Base-by-base conservation (phyloP, 2,888 invertebrate genomes). In the Andrena flavipes region DNA sequence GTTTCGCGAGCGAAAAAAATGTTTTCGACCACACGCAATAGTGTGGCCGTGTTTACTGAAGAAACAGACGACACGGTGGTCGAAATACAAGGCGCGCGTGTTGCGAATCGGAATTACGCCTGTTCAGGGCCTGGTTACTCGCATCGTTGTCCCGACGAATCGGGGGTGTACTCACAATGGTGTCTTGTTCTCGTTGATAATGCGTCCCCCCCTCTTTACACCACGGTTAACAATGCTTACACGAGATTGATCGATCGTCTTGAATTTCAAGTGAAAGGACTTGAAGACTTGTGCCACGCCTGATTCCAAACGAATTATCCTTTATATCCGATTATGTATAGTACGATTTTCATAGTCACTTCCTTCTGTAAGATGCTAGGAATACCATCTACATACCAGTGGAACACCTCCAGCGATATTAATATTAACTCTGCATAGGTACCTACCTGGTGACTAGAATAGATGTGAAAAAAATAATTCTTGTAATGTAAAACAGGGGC, bases 21-120 rank as follows among this genome's bases (percentile, higher is more conserved):
- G 78, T 76, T 84, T 84, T 82, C 76, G 88, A 67, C 88, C 88
- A 84, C 88, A 86, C 86, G 86, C 84, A 64, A 77, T 82, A 86
- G 72, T 56, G 63, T 51, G 60, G 26, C 65, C 77, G 35, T 88
- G 85, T 88, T 88, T 88, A 62, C 80, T 82, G 33, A 86, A 59
- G 67, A 84, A 88, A 88, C 87, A 87, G 33, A 76, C 76, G 63
- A 78, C 74, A 70, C 69, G 64, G 73, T 78, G 75, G 80, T 74
- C 85, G 76, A 65, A 80, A 77, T 75, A 51, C 71, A 20, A 62
- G 70, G 54, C 63, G 54, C 84, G 70, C 86, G 80, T 80, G 73
- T 75, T 79, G 56, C 76, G 80, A 87, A 85, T 87, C 35, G 75
- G 62, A 79, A 85, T 83, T 78, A 73, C 77, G 35, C 51, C 63